phyloP scores from a whole-genome alignment of 2,888 invertebrate species.

The Neocrepidodera transversa region DNA sequence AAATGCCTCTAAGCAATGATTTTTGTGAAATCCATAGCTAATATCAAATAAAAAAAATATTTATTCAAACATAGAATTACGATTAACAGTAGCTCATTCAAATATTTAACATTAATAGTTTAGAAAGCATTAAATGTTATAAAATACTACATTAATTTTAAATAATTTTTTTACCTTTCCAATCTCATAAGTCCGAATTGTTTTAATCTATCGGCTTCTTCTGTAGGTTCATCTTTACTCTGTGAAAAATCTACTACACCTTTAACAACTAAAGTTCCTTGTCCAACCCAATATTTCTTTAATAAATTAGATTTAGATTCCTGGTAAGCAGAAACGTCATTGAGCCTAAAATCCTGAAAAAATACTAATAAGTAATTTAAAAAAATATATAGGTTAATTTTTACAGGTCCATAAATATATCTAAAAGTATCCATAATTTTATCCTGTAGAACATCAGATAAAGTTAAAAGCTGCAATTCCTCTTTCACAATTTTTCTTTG shows the following conservation, averaged over 20 bases:
- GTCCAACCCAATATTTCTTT: constrained; percentile 79
- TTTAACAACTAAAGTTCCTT: constrained; percentile 77
- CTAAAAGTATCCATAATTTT: constrained; percentile 77
- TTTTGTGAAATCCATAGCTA: constrained; percentile 77
- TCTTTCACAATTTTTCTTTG: constrained; percentile 69
- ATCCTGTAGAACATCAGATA: constrained; percentile 74
- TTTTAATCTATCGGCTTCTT: constrained; percentile 70
- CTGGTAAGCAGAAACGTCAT: constrained; percentile 61
- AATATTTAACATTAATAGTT: no score
- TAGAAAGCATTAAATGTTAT: not conserved
- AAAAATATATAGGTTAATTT: constrained; percentile 48
- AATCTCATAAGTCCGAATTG: constrained; percentile 76
- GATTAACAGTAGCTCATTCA: not conserved
- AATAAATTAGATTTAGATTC: constrained; percentile 74
- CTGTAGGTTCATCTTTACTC: constrained; percentile 64
- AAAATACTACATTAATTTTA: constrained; percentile 9
- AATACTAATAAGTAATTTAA: constrained; percentile 1
- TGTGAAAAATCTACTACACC: constrained; percentile 75
- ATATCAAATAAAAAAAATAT: no score
- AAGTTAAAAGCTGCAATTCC: constrained; percentile 75
- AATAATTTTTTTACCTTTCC: constrained; percentile 65
- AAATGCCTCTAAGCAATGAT: constrained; percentile 79
- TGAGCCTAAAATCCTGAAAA: constrained; percentile 62
- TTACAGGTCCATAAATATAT: constrained; percentile 77
- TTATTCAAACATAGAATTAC: constrained; percentile 18